Conservation (phyloP, 2,797 vertebrate genomes). For the Sebastes elongatus region DNA sequence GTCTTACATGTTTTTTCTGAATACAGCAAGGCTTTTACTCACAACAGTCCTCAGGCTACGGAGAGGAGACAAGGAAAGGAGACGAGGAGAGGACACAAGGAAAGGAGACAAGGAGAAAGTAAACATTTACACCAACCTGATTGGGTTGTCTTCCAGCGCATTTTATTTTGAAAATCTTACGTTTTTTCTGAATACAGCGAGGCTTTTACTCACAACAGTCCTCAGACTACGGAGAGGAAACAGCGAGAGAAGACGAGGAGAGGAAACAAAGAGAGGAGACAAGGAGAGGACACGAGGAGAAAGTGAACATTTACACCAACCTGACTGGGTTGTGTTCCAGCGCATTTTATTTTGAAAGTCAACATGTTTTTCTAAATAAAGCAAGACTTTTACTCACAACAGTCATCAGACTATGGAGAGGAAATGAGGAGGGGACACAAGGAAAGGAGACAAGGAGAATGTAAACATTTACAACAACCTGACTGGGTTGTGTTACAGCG, state of each 20-base stretch:
- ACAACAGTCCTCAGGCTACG: not conserved
- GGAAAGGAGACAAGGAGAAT: no score
- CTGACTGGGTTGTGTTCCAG: no score
- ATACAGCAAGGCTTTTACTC: not conserved
- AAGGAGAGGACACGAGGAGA: not conserved
- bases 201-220: not conserved
- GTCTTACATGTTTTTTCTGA: not conserved
- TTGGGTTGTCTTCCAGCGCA: no score
- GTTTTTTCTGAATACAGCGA: no score
- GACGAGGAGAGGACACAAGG: not conserved
- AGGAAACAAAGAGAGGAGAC: no score
- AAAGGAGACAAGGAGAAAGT: conserved; percentile 14
- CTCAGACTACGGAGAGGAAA: not conserved
- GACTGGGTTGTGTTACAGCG: no score
- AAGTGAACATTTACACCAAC: conserved; percentile 71
- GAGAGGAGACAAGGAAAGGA: not conserved
- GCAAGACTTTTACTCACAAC: not conserved
- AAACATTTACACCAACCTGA: conserved; percentile 65
- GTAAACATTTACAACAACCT: no score
- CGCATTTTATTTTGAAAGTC: conserved; percentile 15
- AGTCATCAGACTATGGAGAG: not conserved
- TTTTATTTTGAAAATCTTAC: conserved; percentile 11
- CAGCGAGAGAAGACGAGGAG: not conserved
- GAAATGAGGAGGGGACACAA: not conserved
- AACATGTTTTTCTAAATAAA: no score